Conservation (phyloP, 2,888 invertebrate genomes). For the Geotrupes spiniger region DNA sequence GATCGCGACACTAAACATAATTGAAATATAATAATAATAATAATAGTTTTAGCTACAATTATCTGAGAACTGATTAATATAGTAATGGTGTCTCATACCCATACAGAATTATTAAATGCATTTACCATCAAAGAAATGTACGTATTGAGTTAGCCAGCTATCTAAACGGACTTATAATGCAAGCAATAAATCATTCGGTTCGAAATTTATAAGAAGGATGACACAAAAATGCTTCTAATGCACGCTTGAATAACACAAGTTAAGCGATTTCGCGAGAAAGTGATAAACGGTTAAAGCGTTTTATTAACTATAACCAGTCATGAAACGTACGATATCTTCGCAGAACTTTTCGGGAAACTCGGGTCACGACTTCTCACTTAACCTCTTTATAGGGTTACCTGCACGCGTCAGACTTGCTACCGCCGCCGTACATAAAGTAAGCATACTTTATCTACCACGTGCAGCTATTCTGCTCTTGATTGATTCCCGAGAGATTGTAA, state of each 20-base stretch:
- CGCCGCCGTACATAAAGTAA: constrained; percentile 22
- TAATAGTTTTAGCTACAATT: too few species aligned
- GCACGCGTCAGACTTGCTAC: constrained; percentile 23
- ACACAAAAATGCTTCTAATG: constrained; percentile 4
- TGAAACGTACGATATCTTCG: not conserved
- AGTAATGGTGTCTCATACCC: too few species aligned
- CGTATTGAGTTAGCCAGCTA: too few species aligned
- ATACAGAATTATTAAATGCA: too few species aligned
- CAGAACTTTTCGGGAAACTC: constrained; percentile 17
- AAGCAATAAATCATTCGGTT: too few species aligned
- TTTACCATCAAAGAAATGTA: too few species aligned
- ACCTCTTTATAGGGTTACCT: constrained; percentile 28
- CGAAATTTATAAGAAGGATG: too few species aligned
- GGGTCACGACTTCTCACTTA: constrained; percentile 28
- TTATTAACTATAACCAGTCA: not conserved
- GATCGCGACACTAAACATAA: too few species aligned
- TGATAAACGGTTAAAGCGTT: not conserved
- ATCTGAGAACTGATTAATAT: too few species aligned
- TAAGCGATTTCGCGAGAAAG: not conserved
- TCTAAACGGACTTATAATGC: too few species aligned
- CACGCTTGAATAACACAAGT: not conserved
- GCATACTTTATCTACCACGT: constrained; percentile 28
- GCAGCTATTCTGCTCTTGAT: constrained; percentile 23
- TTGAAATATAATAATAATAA: too few species aligned
- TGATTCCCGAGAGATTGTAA: constrained; percentile 7